Percentiles rank a stretch among this genome's conserved stretches.
phyloP scores from a whole-genome alignment of 2,888 invertebrate genomes.

The Limnephilus marmoratus region DNA sequence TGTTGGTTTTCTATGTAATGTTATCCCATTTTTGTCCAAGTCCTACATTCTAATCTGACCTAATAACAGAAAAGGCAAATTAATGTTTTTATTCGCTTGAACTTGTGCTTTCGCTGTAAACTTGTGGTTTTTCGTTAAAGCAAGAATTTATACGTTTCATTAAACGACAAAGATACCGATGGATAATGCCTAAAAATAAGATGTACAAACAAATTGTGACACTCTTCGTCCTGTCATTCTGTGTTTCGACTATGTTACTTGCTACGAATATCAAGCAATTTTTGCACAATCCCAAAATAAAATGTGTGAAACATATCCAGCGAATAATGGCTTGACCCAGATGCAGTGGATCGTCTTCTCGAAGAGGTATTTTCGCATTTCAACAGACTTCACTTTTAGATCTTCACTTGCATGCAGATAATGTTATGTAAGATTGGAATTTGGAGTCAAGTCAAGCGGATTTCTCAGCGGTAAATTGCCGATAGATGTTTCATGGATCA shows the following conservation, averaged over 20 bases:
- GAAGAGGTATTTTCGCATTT: not conserved
- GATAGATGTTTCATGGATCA: not conserved
- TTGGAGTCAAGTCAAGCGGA: not conserved
- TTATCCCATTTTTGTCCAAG: not conserved
- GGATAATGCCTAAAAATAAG: not conserved
- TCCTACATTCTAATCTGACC: not conserved
- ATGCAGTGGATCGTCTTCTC: not conserved
- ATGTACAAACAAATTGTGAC: not conserved
- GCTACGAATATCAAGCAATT: not conserved
- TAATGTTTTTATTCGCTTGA: too few species aligned
- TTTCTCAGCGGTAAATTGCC: not conserved
- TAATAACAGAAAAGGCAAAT: too few species aligned
- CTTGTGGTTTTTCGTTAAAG: too few species aligned
- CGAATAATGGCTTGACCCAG: not conserved
- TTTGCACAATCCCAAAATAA: not conserved
- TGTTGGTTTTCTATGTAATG: not conserved
- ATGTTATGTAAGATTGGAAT: constrained; percentile 2
- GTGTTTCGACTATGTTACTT: not conserved
- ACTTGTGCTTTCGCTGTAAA: too few species aligned
- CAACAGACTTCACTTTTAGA: not conserved
- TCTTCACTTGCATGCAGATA: not conserved
- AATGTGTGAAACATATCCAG: not conserved
- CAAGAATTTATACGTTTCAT: not conserved
- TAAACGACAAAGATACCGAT: not conserved
- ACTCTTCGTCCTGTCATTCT: not conserved